Percentiles rank a stretch among this genome's conserved stretches.
phyloP scores from a whole-genome alignment of 2,797 vertebrate species.

The Neoniphon sammara region DNA sequence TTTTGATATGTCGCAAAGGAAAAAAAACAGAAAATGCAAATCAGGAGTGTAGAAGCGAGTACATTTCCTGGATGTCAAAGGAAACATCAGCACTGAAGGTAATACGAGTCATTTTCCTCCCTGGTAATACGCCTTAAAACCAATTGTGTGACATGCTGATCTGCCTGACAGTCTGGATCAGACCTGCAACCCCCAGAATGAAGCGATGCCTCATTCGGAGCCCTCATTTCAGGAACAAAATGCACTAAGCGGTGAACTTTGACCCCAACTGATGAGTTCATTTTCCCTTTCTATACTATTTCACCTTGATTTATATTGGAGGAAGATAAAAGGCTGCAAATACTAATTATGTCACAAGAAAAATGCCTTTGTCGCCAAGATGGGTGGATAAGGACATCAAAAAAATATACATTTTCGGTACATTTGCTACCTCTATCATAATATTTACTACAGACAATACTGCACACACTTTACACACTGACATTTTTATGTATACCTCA shows the following conservation, averaged over 20 bases:
- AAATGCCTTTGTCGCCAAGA: no score
- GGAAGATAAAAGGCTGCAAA: not conserved
- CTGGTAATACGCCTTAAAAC: constrained; percentile 33
- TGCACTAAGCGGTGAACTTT: not conserved
- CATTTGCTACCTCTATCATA: no score
- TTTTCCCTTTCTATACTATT: constrained; percentile 26
- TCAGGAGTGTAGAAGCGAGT: constrained; percentile 26
- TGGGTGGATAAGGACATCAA: no score
- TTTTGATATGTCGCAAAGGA: constrained; percentile 53
- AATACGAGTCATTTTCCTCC: constrained; percentile 22
- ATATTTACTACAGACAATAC: no score
- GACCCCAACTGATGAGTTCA: not conserved
- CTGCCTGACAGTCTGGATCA: no score
- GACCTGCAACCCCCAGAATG: not conserved
- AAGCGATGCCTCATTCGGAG: not conserved
- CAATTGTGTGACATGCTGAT: not conserved
- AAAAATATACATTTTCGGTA: not conserved
- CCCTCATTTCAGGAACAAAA: not conserved
- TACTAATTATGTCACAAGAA: not conserved
- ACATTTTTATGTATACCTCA: no score
- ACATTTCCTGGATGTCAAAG: constrained; percentile 50
- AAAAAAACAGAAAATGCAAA: constrained; percentile 44
- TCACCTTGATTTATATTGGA: constrained; percentile 21
- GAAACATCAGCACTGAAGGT: constrained; percentile 4
- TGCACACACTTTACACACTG: no score